Conservation (phyloP, 1,140 invertebrate species). For the Ceratoteleas bidentatus region DNA sequence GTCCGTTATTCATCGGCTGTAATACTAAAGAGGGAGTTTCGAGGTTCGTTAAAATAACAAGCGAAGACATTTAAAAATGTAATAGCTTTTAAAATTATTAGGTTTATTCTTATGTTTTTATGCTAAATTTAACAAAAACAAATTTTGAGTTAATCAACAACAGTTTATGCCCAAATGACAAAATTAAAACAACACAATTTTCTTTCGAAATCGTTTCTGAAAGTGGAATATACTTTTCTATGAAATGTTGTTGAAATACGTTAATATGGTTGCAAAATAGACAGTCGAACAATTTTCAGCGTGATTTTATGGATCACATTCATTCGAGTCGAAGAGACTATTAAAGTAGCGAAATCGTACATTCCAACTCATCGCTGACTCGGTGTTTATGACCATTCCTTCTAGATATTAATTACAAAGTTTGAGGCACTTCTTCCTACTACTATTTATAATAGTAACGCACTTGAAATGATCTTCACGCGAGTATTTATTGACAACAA, state of each 20-base stretch:
- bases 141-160: too few relatives aligned
- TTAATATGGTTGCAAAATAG: neutral
- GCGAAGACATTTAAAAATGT: neutral
- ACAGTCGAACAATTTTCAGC: constrained; percentile 8
- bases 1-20: constrained; percentile 53
- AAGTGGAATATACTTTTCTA: neutral
- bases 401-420: constrained; percentile 38
- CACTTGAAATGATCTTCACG: constrained; percentile 20
- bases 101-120: too few relatives aligned
- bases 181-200: neutral
- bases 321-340: constrained; percentile 27
- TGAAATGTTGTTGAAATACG: neutral
- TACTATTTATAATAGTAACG: constrained; percentile 51
- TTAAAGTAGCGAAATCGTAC: constrained; percentile 43
- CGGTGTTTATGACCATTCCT: constrained; percentile 29
- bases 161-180: too few relatives aligned
- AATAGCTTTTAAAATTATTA: neutral
- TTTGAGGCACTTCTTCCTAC: constrained; percentile 46
- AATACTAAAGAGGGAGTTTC: constrained; percentile 43
- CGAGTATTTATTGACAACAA: constrained; percentile 40
- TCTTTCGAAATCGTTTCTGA: neutral
- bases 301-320: constrained; percentile 24
- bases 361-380: constrained; percentile 25
- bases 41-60: constrained; percentile 7
- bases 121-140: too few relatives aligned